Percentiles rank a stretch among this genome's conserved stretches.
These are phyloP conservation scores for Serinus canaria DNA, from an alignment of 2,113 vertebrate species.

Conservation along the genomic window DNA sequence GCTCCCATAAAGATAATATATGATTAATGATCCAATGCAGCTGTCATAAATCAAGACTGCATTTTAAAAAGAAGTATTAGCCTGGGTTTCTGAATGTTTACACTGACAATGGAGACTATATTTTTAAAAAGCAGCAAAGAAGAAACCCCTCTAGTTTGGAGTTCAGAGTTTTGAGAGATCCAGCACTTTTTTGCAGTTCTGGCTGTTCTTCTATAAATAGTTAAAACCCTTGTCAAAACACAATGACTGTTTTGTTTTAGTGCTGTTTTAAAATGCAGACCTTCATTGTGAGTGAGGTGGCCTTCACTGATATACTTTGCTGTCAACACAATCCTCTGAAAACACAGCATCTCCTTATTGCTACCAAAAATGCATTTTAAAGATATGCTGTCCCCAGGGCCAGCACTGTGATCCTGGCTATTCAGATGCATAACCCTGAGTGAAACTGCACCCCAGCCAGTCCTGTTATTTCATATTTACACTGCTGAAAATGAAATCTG, in stretches of 20 bases:
- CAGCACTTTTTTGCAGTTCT: constrained; percentile 39
- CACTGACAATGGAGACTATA: constrained; percentile 80
- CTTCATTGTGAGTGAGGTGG: constrained; percentile 72
- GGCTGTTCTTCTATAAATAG: constrained; percentile 63
- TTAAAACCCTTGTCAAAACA: constrained; percentile 73
- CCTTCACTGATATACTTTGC: constrained; percentile 71
- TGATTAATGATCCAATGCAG: constrained; percentile 94
- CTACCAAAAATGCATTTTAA: constrained; percentile 25
- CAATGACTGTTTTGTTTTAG: constrained; percentile 74
- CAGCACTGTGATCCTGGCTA: background rate
- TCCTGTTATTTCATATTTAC: background rate
- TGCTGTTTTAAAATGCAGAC: constrained; percentile 81
- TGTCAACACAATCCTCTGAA: constrained; percentile 68
- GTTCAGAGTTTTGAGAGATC: constrained; percentile 63
- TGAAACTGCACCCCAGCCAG: background rate
- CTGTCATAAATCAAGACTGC: constrained; percentile 90
- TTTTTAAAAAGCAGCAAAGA: constrained; percentile 65
- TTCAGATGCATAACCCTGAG: background rate
- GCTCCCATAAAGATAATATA: constrained; percentile 91
- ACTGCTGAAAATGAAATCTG: background rate
- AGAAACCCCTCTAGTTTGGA: constrained; percentile 70
- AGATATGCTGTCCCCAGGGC: background rate
- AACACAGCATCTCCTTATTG: constrained; percentile 68
- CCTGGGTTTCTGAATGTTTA: constrained; percentile 72
- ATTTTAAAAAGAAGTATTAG: constrained; percentile 87